Base-by-base conservation (phyloP, 2,888 invertebrate genomes). In the Scaptomyza reducta region DNA sequence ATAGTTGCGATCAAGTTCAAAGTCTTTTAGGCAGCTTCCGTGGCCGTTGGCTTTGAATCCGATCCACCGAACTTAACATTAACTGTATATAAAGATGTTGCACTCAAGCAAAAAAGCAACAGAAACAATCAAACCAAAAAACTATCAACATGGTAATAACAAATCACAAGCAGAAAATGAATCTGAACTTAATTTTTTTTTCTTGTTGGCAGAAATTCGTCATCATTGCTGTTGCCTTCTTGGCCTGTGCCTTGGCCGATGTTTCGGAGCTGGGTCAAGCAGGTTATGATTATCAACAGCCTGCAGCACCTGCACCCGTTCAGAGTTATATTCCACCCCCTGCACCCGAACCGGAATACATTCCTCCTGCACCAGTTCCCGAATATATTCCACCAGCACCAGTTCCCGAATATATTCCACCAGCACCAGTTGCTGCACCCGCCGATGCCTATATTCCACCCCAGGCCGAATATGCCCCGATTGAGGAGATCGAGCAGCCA, bases 231-330 rank as follows among this genome's bases (percentile, higher is more conserved):
- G 72, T 89, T 47, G 89, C 89, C 64, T 79, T 85, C 18, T 18
- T 89, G 89, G 85, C 85, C 62, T 85, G 87, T 62, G 89, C 77
- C 45, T 70, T 72, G 3, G 85, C 85, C 31, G 85, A 85, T 74
- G 85, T 85, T 22, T 85, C 85, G 6, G 89, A 85, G 44, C 35
- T 89, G 29, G 63, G 55, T 6, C 64, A 69, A 40, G 41, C 82
- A 1, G 84, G 85, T 45, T 89, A 89, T 25, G 77, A 89, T 22
- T 85, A 85, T 25, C 65, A 51, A 2, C 73, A 79, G 63, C 76
- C 83, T 0, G 75, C 87, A 1, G 74, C 64, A 22, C 71, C 87
- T 6, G 83, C 69, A 0, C 85, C 88, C 16, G 40, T 79, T 0
- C 70, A 85, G 13, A 63, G 57, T 16, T 87, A 89, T 56, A 67